Conservation (phyloP, 1,140 invertebrate species). For the Solen grandis region DNA sequence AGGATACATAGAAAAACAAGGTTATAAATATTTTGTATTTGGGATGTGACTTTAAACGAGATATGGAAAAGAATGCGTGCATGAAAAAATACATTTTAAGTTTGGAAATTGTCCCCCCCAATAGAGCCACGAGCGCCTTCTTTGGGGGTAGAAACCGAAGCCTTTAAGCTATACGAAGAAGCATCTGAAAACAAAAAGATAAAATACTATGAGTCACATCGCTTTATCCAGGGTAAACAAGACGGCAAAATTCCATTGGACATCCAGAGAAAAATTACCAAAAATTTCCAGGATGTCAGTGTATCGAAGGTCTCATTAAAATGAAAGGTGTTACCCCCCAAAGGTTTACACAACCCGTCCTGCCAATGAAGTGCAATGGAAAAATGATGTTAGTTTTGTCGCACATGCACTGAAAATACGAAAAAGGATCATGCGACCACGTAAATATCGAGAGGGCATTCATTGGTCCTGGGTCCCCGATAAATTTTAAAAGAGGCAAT, state of each 20-base stretch:
- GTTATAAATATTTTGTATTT: not conserved
- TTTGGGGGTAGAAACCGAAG: not conserved
- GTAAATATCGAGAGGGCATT: not conserved
- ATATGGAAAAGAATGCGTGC: no score
- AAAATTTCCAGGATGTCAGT: not conserved
- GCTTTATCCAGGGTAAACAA: not conserved
- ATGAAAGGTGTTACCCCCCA: not conserved
- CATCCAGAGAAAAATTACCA: not conserved
- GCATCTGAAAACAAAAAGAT: not conserved
- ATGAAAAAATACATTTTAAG: no score
- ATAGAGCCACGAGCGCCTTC: no score
- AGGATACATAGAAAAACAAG: not conserved
- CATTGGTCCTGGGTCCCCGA: no score
- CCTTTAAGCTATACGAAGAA: not conserved
- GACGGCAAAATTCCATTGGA: not conserved
- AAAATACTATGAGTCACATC: conserved; percentile 10
- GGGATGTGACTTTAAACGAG: not conserved
- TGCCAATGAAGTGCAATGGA: not conserved
- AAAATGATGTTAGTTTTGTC: not conserved
- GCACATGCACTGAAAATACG: not conserved
- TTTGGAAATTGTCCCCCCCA: no score
- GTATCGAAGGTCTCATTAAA: not conserved
- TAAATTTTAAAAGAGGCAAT: conserved; percentile 5
- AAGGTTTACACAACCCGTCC: not conserved
- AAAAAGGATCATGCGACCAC: not conserved